Evolutionary conservation across 2,797 vertebrate genomes (phyloP).

Genomic region (Aplochiton taeniatus): DNA sequence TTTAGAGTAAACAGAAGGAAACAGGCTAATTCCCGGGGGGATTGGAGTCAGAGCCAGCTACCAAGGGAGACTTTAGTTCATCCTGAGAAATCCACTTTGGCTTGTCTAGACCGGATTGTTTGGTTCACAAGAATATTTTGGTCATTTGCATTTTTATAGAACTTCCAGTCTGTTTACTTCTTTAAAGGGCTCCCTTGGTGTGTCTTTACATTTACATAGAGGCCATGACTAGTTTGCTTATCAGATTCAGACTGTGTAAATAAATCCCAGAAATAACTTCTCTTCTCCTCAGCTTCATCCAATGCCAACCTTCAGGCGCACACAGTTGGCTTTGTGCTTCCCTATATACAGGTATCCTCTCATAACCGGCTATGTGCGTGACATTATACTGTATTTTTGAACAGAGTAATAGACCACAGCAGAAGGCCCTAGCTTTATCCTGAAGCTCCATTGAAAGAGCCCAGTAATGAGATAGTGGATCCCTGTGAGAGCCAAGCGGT

Average conservation of each 20-base stretch:
- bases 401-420: background rate
- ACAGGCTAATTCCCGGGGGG: background rate
- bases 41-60: constrained; percentile 22
- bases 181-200: no score
- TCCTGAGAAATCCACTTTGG: constrained; percentile 8
- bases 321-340: no score
- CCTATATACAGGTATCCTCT: no score
- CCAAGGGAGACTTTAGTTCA: constrained; percentile 16
- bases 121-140: background rate
- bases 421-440: background rate
- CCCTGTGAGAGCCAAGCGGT: constrained; percentile 15
- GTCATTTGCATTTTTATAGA: background rate
- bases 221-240: no score
- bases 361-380: no score
- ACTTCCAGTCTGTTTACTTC: background rate
- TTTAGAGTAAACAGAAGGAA: constrained; percentile 9
- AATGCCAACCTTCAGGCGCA: no score
- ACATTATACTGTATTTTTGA: no score
- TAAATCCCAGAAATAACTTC: no score
- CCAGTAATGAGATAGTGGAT: constrained; percentile 26
- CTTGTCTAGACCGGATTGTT: background rate
- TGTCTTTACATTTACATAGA: no score
- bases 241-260: no score
- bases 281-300: no score
- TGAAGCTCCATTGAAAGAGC: background rate